phyloP scores from a whole-genome alignment of 2,113 vertebrate species.

The Arvicanthis niloticus region DNA sequence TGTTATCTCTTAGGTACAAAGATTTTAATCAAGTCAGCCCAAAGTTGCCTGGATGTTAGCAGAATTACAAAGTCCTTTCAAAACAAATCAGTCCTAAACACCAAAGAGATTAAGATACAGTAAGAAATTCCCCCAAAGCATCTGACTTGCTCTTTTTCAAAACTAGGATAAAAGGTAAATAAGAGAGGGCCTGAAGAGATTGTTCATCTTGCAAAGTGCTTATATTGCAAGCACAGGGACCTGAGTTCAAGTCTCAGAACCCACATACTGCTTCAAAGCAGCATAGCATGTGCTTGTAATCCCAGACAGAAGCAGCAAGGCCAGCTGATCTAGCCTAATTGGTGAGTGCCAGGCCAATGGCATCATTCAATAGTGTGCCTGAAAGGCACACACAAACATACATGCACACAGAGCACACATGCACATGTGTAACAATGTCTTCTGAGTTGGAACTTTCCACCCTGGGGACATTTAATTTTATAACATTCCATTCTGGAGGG shows the following conservation, averaged over 20 bases:
- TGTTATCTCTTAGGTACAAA: background rate
- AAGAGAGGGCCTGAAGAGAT: background rate
- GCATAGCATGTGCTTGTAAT: background rate
- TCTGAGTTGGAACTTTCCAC: background rate
- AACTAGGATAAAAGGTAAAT: background rate
- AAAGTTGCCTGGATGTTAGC: background rate
- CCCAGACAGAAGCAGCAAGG: background rate
- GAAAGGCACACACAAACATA: background rate
- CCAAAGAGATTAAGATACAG: background rate
- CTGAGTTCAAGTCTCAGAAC: background rate
- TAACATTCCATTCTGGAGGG: background rate
- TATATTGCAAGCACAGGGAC: background rate
- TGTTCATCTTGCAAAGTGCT: background rate
- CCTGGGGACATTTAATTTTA: background rate
- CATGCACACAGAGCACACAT: background rate
- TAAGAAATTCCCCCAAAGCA: background rate
- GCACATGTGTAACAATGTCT: background rate
- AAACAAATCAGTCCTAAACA: background rate
- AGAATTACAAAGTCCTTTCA: background rate
- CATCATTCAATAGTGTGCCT: background rate
- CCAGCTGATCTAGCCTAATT: background rate
- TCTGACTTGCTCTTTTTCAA: background rate
- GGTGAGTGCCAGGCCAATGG: background rate
- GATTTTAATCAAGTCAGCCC: background rate
- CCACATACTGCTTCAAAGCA: too few species aligned